phyloP scores from a whole-genome alignment of 2,797 vertebrate genomes.

The Gobionotothen gibberifrons region DNA sequence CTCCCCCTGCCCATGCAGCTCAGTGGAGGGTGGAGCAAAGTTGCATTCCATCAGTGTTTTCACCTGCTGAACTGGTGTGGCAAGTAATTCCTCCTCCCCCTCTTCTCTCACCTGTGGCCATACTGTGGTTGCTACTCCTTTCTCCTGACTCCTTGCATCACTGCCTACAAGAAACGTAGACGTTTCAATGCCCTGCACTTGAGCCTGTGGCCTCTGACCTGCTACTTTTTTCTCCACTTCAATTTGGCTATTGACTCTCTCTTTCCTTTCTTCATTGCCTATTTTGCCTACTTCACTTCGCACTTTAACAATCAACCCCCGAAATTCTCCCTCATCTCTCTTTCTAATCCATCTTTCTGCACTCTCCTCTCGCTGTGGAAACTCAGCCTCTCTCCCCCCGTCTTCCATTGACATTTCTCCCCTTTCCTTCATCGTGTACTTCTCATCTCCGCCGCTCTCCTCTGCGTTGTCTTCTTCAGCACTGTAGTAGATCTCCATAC shows the following conservation, averaged over 20 bases:
- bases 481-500: slow-evolving; percentile 72
- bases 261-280: not conserved
- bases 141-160: slow-evolving; percentile 5
- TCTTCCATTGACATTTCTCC: not conserved
- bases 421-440: slow-evolving; percentile 4
- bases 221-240: not conserved
- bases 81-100: slow-evolving; percentile 42
- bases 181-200: not conserved
- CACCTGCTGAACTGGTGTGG: slow-evolving; percentile 71
- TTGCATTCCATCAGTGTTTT: slow-evolving; percentile 65
- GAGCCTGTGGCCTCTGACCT: not conserved
- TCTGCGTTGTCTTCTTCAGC: slow-evolving; percentile 67
- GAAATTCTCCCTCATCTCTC: slow-evolving; percentile 9
- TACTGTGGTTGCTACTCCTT: not conserved
- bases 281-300: not conserved
- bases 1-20: slow-evolving; percentile 32
- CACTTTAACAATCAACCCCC: slow-evolving; percentile 1
- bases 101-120: slow-evolving; percentile 24
- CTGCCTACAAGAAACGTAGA: not conserved
- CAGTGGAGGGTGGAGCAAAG: slow-evolving; percentile 50
- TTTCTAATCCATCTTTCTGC: not conserved
- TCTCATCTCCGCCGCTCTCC: slow-evolving; percentile 41
- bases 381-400: not conserved
- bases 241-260: not conserved
- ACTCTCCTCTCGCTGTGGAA: not conserved